Conservation (phyloP, 1,140 invertebrate genomes). For the Bombus balteatus region DNA sequence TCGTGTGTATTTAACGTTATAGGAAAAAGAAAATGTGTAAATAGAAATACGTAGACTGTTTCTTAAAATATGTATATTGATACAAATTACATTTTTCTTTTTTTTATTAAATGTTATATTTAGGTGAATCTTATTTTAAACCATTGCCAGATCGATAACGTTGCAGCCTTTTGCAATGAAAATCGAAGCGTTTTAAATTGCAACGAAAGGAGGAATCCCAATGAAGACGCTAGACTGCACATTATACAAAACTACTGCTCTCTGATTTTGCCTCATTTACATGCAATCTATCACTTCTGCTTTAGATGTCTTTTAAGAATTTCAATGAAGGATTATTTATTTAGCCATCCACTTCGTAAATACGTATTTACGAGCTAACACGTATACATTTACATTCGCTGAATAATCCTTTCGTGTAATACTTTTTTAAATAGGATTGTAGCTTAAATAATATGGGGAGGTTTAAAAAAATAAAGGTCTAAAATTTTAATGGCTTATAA, state of each 20-base stretch:
- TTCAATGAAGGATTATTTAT: too few species aligned
- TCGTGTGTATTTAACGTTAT: background rate
- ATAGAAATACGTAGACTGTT: too few species aligned
- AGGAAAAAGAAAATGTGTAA: too few species aligned
- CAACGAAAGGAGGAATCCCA: background rate
- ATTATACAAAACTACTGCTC: background rate
- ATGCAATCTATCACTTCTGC: rapidly evolving
- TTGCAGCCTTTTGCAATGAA: background rate
- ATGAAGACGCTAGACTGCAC: background rate
- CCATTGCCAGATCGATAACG: background rate
- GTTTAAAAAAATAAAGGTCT: background rate
- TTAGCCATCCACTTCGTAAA: too few species aligned
- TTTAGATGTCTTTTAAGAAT: too few species aligned
- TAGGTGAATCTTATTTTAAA: background rate
- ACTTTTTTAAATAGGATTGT: background rate
- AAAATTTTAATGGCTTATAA: background rate
- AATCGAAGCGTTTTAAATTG: background rate
- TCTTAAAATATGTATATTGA: background rate
- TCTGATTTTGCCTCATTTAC: background rate
- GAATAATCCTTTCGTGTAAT: background rate
- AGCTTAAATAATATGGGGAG: background rate
- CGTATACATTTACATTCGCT: background rate
- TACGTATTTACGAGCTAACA: too few species aligned
- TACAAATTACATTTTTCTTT: background rate
- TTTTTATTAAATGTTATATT: background rate